Conservation (phyloP, 2,113 vertebrate genomes). For the Marcusenius ussheri region DNA sequence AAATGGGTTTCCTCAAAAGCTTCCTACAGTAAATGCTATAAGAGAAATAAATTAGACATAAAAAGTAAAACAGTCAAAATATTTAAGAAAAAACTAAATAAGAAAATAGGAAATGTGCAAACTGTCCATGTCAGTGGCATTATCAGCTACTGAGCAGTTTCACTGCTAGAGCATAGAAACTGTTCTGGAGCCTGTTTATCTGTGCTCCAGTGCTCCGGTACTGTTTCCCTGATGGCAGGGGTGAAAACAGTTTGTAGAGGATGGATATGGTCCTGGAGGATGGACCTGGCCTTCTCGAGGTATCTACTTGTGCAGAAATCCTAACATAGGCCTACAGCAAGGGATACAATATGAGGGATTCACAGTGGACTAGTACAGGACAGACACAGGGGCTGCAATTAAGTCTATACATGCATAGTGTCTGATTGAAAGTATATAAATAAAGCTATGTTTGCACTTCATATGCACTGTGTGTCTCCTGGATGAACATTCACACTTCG, state of each 20-base stretch:
- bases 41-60: background rate
- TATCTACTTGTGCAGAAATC: background rate
- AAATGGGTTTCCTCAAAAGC: background rate
- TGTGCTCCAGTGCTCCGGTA: no score
- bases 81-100: background rate
- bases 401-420: background rate
- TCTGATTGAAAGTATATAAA: background rate
- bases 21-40: background rate
- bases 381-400: background rate
- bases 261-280: background rate
- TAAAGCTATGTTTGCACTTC: background rate
- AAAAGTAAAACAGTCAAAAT: background rate
- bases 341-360: background rate
- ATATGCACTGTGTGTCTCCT: background rate
- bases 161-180: background rate
- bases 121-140: background rate
- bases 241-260: background rate
- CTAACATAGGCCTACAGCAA: background rate
- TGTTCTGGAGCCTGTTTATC: background rate
- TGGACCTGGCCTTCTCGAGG: background rate
- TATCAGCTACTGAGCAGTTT: background rate
- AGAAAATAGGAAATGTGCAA: background rate
- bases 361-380: background rate
- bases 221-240: background rate
- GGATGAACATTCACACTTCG: background rate